Evolutionary conservation across 2,797 vertebrate genomes (phyloP), one percentile per base, ranked within the genome.

Genomic region (Sandelia bainsii): DNA sequence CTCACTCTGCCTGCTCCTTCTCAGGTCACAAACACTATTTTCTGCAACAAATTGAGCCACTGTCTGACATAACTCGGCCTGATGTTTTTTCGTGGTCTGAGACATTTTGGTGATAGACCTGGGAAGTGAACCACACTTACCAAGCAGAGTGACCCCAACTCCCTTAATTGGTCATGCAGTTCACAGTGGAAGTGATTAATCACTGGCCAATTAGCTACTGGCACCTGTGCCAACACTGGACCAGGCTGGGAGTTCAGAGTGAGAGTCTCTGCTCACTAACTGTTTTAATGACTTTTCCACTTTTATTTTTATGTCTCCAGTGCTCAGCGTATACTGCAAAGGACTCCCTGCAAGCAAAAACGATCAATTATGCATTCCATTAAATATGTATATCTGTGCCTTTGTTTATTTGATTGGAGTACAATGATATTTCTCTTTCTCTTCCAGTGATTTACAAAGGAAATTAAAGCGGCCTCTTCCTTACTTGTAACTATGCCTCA

Each of bases 341-440:
- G 84, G 91, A 92, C 89, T 89, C 91, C 91, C 90, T 91, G 87
- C 77, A 16, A 93, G 92, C 84, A 1, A 89, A 91, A 93, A 79
- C 0, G 22, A 93, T 93, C 84, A 89, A 93, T 93, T 91, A 93
- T 93, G 91, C 87, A 93, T 92, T 58, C 76, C 69, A 90, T 93
- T 92, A 93, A 94, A 93, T 87, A 93, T 92, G 91, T 80, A 94
- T 93, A 91, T 93, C 87, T 78, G 77, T 89, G 83, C 87, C 89
- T 92, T 93, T 92, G 91, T 93, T 92, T 91, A 85, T 92, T 90
- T 81, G 78, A 89, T 92, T 85, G 83, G 87, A 87, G 69, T 87
- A 84, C 85, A 83, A 77, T 89, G 81, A 88, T 92, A 86, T 86
- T 84, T 87, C 80, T 83, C 72, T 83, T 77, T 75, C 82, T 72